Evolutionary conservation across 64 coral and sea anemone species (phyloP).

Genomic region (Porites lutea): DNA sequence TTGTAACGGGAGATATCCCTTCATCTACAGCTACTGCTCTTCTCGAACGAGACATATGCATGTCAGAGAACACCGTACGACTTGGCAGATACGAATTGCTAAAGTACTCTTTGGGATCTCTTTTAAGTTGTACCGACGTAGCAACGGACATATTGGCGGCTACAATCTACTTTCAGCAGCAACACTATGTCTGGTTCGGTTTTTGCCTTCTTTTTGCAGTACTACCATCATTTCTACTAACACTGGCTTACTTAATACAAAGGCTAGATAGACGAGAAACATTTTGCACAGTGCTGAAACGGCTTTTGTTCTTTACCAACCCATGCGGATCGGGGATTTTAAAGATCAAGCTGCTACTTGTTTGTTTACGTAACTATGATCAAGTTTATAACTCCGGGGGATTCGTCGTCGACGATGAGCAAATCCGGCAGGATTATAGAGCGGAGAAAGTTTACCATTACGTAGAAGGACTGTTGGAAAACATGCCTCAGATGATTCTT

Average conservation of each 20-base stretch:
- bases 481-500: constrained; percentile 70
- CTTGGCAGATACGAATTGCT: constrained; percentile 55
- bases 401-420: constrained; percentile 40
- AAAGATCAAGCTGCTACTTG: constrained; percentile 54
- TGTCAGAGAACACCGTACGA: constrained; percentile 27
- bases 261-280: not conserved
- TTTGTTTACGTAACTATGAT: constrained; percentile 65
- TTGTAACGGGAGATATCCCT: no score
- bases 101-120: constrained; percentile 34
- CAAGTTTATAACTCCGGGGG: constrained; percentile 46
- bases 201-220: constrained; percentile 67
- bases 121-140: constrained; percentile 53
- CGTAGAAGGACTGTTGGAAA: constrained; percentile 60
- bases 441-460: constrained; percentile 43
- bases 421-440: constrained; percentile 32
- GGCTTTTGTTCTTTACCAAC: constrained; percentile 25
- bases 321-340: constrained; percentile 68
- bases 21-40: no score
- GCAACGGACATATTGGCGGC: constrained; percentile 56
- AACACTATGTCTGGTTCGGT: constrained; percentile 43
- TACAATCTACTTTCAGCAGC: constrained; percentile 30
- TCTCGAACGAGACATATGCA: no score
- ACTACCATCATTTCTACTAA: constrained; percentile 43
- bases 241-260: constrained; percentile 46
- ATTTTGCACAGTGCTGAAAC: not conserved